Evolutionary conservation across 2,113 vertebrate genomes (phyloP), one percentile per base, ranked within the genome.

Genomic region (Spea bombifrons): DNA sequence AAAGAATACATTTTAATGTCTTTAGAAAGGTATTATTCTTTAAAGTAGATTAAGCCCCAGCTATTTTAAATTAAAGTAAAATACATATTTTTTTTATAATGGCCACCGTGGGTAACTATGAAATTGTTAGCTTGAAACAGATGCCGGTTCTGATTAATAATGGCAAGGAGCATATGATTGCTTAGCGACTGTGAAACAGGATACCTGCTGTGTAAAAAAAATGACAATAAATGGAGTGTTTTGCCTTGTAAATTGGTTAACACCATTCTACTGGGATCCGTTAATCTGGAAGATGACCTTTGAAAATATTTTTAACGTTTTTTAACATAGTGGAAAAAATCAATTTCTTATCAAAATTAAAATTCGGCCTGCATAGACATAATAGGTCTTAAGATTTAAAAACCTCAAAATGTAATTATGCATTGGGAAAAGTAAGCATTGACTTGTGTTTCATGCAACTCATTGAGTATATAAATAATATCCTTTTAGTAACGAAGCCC

Each of bases 171-270:
- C n/a, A 57, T 0, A 53, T 76, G 46, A 67, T 76, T 82, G n/a
- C 81, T 84, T 81, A 8, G 6, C 69, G 70, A 45, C 50, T 83
- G 72, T 81, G 5, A 53, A 15, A 78, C 48, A 64, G 45, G 63
- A 88, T 84, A 81, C 46, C 66, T 83, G 55, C 66, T 84, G 80
- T 65, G 80, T 80, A n/a, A 68, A 84, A 84, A 75, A 84, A 81
- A 76, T 8, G 2, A 4, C 48, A 82, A 45, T 13, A 71, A 76
- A 63, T 17, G 67, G 59, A 49, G 66, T 53, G 30, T 78, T 86
- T 80, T 82, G 75, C 84, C 53, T 84, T 84, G 12, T 83, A 66
- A 83, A 73, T 66, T 85, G 73, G 78, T 47, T 69, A 84, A 67
- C 64, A 46, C 75, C 71, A 13, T 81, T 81, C 80, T 82, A 75